These are phyloP conservation scores for Temnothorax ravouxi DNA, from an alignment of 2,888 invertebrate species.

Conservation along the genomic window DNA sequence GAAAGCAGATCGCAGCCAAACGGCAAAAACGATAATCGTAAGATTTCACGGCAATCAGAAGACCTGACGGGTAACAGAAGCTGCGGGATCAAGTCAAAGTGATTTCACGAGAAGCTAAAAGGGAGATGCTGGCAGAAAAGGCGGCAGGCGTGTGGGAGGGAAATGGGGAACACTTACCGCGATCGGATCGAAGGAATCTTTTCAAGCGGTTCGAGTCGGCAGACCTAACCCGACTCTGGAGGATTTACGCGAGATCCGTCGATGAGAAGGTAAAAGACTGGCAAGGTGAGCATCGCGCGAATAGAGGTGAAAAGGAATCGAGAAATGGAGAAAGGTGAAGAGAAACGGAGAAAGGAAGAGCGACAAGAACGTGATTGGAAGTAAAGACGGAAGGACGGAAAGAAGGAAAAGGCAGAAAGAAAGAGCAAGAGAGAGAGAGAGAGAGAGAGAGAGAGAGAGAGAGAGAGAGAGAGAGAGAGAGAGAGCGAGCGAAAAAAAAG, in stretches of 20 bases:
- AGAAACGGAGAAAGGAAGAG: constrained; percentile 4
- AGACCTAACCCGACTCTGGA: constrained; percentile 64
- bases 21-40: constrained; percentile 27
- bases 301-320: constrained; percentile 32
- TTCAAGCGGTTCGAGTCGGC: constrained; percentile 63
- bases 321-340: constrained; percentile 28
- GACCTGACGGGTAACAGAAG: constrained; percentile 67
- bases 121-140: constrained; percentile 46
- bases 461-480: constrained; percentile 7
- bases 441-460: constrained; percentile 13
- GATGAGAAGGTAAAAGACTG: constrained; percentile 70
- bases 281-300: constrained; percentile 57
- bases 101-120: constrained; percentile 59
- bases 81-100: constrained; percentile 68
- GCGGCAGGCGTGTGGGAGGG: background rate
- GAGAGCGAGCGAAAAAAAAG: constrained; percentile 16
- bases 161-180: constrained; percentile 63
- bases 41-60: constrained; percentile 68
- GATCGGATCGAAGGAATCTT: constrained; percentile 73
- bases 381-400: constrained; percentile 6
- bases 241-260: constrained; percentile 68
- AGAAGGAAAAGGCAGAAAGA: constrained; percentile 19
- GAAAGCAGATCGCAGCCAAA: constrained; percentile 12
- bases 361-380: constrained; percentile 8
- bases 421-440: no score